These are phyloP conservation scores for Lethocerus indicus DNA, from an alignment of 1,140 invertebrate genomes.

Conservation along the genomic window DNA sequence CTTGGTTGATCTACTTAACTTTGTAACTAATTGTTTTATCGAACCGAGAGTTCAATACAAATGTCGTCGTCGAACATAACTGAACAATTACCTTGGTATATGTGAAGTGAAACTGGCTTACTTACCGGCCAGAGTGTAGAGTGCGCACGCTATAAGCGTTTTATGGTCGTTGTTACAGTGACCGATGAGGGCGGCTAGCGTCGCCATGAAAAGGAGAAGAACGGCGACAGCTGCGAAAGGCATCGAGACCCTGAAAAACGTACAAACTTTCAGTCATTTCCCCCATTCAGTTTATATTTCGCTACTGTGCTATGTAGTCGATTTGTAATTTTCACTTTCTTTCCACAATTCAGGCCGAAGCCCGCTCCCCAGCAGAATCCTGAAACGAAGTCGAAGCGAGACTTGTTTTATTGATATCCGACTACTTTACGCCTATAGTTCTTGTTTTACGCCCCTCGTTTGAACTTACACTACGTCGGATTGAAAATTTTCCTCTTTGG, in stretches of 20 bases:
- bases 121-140: conserved; percentile 44
- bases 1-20: background rate
- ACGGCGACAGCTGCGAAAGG: conserved; percentile 36
- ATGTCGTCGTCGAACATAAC: background rate
- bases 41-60: background rate
- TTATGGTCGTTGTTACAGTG: conserved; percentile 43
- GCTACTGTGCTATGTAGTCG: no score
- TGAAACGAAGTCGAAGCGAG: no score
- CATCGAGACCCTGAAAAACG: conserved; percentile 36
- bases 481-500: no score
- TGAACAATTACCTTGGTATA: background rate
- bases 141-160: conserved; percentile 39
- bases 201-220: conserved; percentile 33
- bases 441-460: no score
- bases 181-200: conserved; percentile 37
- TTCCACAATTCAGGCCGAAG: no score
- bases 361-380: no score
- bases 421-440: no score
- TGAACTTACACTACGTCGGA: no score
- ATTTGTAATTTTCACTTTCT: no score
- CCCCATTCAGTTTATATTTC: no score
- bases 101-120: conserved; percentile 12
- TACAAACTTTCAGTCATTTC: no score
- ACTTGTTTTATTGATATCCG: no score
- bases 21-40: background rate